Base-by-base conservation (phyloP, 35 echinoderm and acorn worm species). In the Heliocidaris tuberculata region DNA sequence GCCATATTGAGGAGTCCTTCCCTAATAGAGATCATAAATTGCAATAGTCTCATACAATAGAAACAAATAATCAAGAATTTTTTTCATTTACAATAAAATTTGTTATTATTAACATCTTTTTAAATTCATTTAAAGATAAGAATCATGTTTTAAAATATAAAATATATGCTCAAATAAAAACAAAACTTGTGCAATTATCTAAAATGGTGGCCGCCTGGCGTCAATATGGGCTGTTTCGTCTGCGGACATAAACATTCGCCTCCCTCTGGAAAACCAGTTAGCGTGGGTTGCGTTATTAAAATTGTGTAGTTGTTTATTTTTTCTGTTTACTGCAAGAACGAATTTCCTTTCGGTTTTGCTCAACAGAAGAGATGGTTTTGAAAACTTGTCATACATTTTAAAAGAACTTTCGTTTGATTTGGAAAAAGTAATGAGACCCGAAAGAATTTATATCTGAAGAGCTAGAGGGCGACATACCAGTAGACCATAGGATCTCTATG, bases 231-330 rank as follows among this genome's bases (percentile, higher is more conserved):
- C 87, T 89, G 87, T 89, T 89, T 17, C 31, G 87, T 89, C 87
- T 89, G 87, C 87, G 47, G 47, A 89, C 87, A 47, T 89, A 89
- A 89, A 89, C 87, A 89, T 89, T 89, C 65, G 32, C 87, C 87
- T 89, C 87, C 87, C 87, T 89, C 87, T 89, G 87, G 87, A 89
- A 42, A 47, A 47, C 35, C 87, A 9, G 47, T 16, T n/a, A n/a
- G n/a, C n/a, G n/a, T n/a, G n/a, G n/a, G n/a, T 48, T 13, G 31
- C 87, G 6, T 89, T 32, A 13, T n/a, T n/a, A n/a, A n/a, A n/a
- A 86, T 56, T 56, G 52, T 56, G 15, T 15, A 10, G 0, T 27
- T 71, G 17, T 5, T 71, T 24, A 71, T 7, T 27, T 27, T 71
- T 71, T 2, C 16, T 78, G 21, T 27, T 78, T 7, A 78, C 7